Conservation (phyloP, 2,888 invertebrate genomes). For the Parnassius apollo region DNA sequence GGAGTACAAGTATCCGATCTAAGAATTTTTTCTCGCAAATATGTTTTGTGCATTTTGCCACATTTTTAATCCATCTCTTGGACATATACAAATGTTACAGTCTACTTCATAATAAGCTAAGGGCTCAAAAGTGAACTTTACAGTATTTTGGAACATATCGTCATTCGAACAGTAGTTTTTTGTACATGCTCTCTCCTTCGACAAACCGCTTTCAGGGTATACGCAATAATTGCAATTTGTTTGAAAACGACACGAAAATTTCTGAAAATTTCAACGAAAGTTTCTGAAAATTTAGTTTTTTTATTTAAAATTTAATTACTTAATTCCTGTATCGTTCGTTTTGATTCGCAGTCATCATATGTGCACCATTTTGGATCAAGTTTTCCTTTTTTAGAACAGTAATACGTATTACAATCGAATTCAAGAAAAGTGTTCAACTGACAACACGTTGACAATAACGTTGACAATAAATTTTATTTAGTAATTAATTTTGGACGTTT, state of each 20-base stretch:
- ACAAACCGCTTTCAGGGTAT: slow-evolving; percentile 56
- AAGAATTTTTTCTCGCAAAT: slow-evolving; percentile 61
- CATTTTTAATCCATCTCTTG: slow-evolving; percentile 62
- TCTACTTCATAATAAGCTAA: slow-evolving; percentile 64
- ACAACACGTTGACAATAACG: slow-evolving; percentile 46
- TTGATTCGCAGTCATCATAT: slow-evolving; percentile 62
- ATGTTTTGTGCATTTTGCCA: slow-evolving; percentile 68
- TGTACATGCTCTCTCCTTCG: slow-evolving; percentile 56
- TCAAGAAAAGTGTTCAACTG: slow-evolving; percentile 63
- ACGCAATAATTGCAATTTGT: slow-evolving; percentile 75
- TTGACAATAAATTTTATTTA: slow-evolving; percentile 4
- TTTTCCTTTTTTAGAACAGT: slow-evolving; percentile 60
- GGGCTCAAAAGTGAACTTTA: slow-evolving; percentile 59
- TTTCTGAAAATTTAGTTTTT: too few species aligned
- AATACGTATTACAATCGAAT: slow-evolving; percentile 70
- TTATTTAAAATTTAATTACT: too few species aligned
- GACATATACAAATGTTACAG: slow-evolving; percentile 68
- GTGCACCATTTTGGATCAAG: slow-evolving; percentile 72
- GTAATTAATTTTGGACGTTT: slow-evolving; percentile 26
- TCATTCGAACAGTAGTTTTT: slow-evolving; percentile 50
- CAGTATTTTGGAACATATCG: slow-evolving; percentile 25
- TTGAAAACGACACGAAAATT: too few species aligned
- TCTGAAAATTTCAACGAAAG: too few species aligned
- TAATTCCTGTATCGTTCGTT: slow-evolving; percentile 44
- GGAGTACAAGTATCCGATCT: slow-evolving; percentile 55